These are phyloP conservation scores for Scartelaos histophorus DNA, from an alignment of 2,113 vertebrate species.

Conservation along the genomic window DNA sequence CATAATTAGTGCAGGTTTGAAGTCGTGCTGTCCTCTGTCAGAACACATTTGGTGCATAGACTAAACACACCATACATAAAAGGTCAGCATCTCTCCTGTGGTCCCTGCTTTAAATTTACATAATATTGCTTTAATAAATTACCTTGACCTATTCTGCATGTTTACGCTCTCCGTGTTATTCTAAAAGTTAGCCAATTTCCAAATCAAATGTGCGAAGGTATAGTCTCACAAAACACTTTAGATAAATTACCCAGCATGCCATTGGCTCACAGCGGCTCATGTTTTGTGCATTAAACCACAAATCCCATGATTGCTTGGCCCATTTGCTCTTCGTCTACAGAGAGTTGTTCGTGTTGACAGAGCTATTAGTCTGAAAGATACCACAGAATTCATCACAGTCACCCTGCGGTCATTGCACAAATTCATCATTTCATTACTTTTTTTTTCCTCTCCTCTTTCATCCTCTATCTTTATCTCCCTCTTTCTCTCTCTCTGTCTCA, in stretches of 20 bases:
- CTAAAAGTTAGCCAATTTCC: not conserved
- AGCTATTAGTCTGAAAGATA: conserved; percentile 70
- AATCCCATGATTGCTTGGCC: conserved; percentile 60
- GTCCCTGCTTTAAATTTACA: not conserved
- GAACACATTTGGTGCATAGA: not conserved
- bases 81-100: not conserved
- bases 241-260: conserved; percentile 60
- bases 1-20: not conserved
- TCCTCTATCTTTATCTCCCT: not conserved
- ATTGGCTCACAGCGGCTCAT: conserved; percentile 40
- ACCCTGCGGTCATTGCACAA: conserved; percentile 60
- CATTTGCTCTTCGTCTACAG: conserved; percentile 56
- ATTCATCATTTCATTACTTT: conserved; percentile 76
- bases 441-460: not conserved
- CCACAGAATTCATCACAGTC: conserved; percentile 74
- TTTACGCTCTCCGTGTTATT: not conserved
- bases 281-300: conserved; percentile 71
- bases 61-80: not conserved
- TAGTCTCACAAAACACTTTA: conserved; percentile 42
- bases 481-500: too few species aligned
- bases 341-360: conserved; percentile 68
- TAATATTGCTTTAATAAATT: not conserved
- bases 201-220: not conserved
- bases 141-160: not conserved
- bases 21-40: not conserved